Evolutionary conservation across 2,797 vertebrate species (phyloP).

Genomic region (Anguilla marmorata): DNA sequence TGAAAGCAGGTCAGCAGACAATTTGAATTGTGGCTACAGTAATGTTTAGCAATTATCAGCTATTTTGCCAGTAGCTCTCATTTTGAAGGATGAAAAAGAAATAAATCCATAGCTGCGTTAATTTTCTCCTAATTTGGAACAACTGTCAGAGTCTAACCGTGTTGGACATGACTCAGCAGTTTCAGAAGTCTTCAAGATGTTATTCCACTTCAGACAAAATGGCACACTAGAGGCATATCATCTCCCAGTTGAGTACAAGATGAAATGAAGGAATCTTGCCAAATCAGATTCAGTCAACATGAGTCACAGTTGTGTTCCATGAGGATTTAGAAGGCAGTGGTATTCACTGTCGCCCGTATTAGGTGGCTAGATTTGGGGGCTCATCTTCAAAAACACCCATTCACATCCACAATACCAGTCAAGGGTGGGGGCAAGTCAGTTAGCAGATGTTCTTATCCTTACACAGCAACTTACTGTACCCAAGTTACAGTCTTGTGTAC

Average conservation of each 20-base stretch:
- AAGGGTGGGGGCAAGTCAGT: neutral
- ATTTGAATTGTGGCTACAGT: neutral
- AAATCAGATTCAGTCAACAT: neutral
- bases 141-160: neutral
- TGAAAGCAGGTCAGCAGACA: neutral
- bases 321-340: neutral
- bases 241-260: neutral
- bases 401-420: neutral
- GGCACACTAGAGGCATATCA: neutral
- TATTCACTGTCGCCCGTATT: neutral
- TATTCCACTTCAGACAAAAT: neutral
- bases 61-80: neutral
- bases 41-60: neutral
- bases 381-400: neutral
- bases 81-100: neutral
- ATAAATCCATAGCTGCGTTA: neutral
- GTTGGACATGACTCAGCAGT: neutral
- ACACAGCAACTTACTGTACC: neutral
- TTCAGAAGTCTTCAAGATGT: neutral
- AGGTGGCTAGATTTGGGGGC: neutral
- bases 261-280: neutral
- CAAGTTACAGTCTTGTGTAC: too few relatives aligned
- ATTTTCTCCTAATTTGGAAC: neutral
- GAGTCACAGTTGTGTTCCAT: neutral
- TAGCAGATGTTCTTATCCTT: neutral